Base-by-base conservation (phyloP, 2,113 vertebrate species). In the Chaenogobius annularis region DNA sequence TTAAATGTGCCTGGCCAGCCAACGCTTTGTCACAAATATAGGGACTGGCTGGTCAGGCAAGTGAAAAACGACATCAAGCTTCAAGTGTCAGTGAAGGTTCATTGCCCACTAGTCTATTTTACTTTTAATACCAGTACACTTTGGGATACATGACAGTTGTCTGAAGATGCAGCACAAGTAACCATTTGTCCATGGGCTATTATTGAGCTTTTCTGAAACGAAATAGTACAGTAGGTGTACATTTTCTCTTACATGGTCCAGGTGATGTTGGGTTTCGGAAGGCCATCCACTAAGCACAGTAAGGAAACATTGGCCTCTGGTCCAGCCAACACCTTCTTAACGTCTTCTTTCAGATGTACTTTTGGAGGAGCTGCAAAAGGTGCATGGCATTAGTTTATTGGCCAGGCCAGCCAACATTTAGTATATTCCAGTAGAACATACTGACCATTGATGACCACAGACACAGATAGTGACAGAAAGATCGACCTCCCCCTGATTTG, bases 381-480 rank as follows among this genome's bases (percentile, higher is more conserved):
- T 15, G 55, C 11, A n/a, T 47, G n/a, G 7, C 14, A 15, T 46
- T 20, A 66, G n/a, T 66, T 47, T 15, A 15, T 22, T 66, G 44
- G 13, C 17, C 35, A 22, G 26, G 26, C 26, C 26, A 31, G 26
- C n/a, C 5, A 44, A 22, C 61, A 37, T 43, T n/a, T 11, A 63
- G 10, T 20, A 11, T 58, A 56, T 26, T 10, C 7, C 22, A 23
- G 5, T 12, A 66, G 44, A 66, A 15, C 20, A 52, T 15, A 71
- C 90, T 75, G 11, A 93, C 93, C 83, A 48, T 92, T 94, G 68
- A 94, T 66, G 0, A 92, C 89, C 35, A 94, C 81, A 50, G 92
- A 91, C 52, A 94, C 44, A 2, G n/a, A 0, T 26, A 88, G 72
- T 0, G 1, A 0, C 26, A 69, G 5, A 0, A 0, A 7, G 55